Conservation (phyloP, 2,113 vertebrate genomes). For the Pimephales promelas region DNA sequence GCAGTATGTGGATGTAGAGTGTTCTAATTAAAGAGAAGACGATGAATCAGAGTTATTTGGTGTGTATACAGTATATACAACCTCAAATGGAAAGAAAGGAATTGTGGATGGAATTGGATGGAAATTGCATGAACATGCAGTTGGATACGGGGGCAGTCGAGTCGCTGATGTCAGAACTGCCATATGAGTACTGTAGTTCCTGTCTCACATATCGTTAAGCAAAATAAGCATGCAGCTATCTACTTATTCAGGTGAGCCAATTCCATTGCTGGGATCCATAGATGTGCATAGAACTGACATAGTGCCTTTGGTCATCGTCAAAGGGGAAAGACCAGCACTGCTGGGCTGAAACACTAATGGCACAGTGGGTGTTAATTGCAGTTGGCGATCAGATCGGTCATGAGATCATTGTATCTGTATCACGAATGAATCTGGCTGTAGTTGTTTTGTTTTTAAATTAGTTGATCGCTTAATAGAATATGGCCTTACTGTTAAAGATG, state of each 20-base stretch:
- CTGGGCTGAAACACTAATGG: neutral
- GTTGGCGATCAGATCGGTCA: neutral
- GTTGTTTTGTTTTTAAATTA: neutral
- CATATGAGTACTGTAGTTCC: constrained; percentile 10
- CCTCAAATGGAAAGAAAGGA: neutral
- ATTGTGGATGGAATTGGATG: constrained; percentile 37
- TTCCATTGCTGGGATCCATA: neutral
- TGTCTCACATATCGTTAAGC: constrained; percentile 12
- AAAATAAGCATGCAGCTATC: constrained; percentile 15
- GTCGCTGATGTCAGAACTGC: constrained; percentile 25
- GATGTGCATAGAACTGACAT: neutral
- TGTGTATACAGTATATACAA: constrained; percentile 35
- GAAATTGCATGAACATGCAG: constrained; percentile 28
- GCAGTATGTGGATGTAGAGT: neutral
- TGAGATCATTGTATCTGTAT: neutral
- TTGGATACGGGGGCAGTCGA: constrained; percentile 35
- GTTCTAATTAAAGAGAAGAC: neutral
- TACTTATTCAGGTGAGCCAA: neutral
- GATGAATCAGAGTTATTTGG: constrained; percentile 5
- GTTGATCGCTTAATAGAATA: no score
- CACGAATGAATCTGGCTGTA: neutral
- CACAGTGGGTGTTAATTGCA: neutral
- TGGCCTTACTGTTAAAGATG: no score
- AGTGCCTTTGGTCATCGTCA: neutral
- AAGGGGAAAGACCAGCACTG: neutral